Evolutionary conservation across 2,888 invertebrate genomes (phyloP), one percentile per base, ranked within the genome.

Genomic region (Nymphalis urticae): DNA sequence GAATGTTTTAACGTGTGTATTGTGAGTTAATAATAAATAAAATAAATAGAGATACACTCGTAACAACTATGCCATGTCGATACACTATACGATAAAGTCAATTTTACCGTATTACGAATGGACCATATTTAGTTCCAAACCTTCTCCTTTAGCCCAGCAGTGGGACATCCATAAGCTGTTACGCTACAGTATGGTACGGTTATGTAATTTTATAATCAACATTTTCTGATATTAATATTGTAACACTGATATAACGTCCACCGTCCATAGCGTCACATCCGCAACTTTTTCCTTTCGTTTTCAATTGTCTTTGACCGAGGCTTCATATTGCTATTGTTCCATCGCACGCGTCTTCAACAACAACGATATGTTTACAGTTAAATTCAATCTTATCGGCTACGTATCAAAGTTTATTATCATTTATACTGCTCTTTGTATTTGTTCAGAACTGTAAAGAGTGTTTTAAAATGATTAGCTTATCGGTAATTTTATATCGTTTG

Each of bases 261-360:
- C 48, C 17, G 53, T 53, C 59, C 58, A 64, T 81, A 79, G 83
- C 88, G 85, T 88, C 88, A 89, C 82, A 78, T 90, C 90, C 89
- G 85, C 76, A 63, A 77, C 65, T 66, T 80, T 81, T 86, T 88
- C 91, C 90, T 91, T 92, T 91, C 91, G 80, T 80, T 92, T 92
- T 92, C 90, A 82, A 88, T 90, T 89, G 90, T 88, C 87, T 89
- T 85, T 89, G 89, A 86, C 90, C 89, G 87, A 84, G 84, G 88
- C 85, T 85, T 89, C 82, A 81, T 83, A 85, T 87, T 86, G 81
- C 80, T 77, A 87, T 87, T 88, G 86, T 88, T 79, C 79, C 69
- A 66, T 63, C 48, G 64, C 48, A 66, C 59, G 27, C 27, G 27
- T 56, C 62, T 53, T 69, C 53, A 7, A 24, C 63, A 53, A 63